Evolutionary conservation across 2,113 vertebrate species (phyloP), one percentile per base, ranked within the genome.

Genomic region (Anser cygnoides): DNA sequence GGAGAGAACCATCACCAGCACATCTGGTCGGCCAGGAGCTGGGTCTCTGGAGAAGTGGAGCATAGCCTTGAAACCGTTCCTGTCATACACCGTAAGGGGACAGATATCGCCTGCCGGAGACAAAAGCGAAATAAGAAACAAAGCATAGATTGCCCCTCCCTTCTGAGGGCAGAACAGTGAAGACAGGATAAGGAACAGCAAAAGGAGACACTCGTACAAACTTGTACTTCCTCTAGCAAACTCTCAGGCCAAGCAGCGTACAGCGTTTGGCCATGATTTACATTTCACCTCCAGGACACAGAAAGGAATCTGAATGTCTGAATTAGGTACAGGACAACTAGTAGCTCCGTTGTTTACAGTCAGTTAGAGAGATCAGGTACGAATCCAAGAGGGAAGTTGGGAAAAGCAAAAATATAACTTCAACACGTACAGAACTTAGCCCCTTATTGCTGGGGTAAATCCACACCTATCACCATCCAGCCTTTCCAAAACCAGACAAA

Each of bases 1-100:
- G 68, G 98, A 99, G 86, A 99, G 66, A 77, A 99, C 97, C 37
- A 98, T 79, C 93, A 99, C 98, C 16, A 98, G 98, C 28, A 98
- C 98, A 0, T 96, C 97, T 0, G 98, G 98, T 33, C 95, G 97
- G 70, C 98, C 97, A 0, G 97, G 94, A 6, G 96, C 98, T 0
- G 97, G 87, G 1, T 98, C 98, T 96, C 93, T 97, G 83, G 98
- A 97, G 65, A 99, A 99, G 97, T 99, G 98, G 23, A 99, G 98
- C 59, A 98, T 98, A 43, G 98, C 98, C 26, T 97, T 97, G 93
- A 99, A 96, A 16, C 99, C 99, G 1, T 97, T 96, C 41, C 91
- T 96, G 41, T 99, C 98, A 1, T 98, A 98, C 35, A 99, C 91
- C 0, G 98, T 98, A 33, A 99, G 54, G 0, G 99, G 99, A 29